Evolutionary conservation across 2,113 vertebrate species (phyloP), one percentile per base, ranked within the genome.

Genomic region (Calonectris borealis): DNA sequence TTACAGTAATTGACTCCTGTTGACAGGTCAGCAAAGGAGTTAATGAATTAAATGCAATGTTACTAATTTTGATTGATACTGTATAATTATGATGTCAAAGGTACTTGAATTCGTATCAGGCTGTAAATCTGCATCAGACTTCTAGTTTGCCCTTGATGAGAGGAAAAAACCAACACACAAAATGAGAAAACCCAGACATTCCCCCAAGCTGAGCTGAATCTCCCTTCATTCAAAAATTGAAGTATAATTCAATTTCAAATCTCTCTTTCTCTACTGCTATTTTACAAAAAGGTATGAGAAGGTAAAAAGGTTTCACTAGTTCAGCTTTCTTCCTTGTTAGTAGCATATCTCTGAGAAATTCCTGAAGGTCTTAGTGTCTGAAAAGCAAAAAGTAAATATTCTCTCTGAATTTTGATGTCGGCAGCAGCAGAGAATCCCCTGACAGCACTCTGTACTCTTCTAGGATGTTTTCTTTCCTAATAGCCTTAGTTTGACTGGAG

Each of bases 31-130:
- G 81, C 40, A 60, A 84, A 93, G 40, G 51, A 61, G 60, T n/a
- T 93, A 94, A 87, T 90, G 18, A 81, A 72, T 68, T 68, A 49
- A 88, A 75, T 91, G 57, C 58, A 46, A 0, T 21, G 15, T 21
- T 93, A 16, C 27, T 71, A 40, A 89, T 92, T 94, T 92, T 81
- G 88, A 92, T 78, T 86, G 84, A 87, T 94, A 72, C 69, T 46
- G 16, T 93, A 9, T 88, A 94, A 92, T 95, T 92, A 84, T 34
- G 36, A 48, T 90, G 76, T 86, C 88, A 90, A 58, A 89, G 42
- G 29, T 85, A 38, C 75, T 94, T 88, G 58, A 77, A 61, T 80
- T 90, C 68, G 6, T 94, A 40, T 71, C 27, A 80, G 36, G 19
- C 46, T 81, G 46, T 57, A 78, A 95, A 79, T 85, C n/a, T 87